Evolutionary conservation across 2,888 invertebrate genomes (phyloP).

Genomic region (Bombyx huttoni): DNA sequence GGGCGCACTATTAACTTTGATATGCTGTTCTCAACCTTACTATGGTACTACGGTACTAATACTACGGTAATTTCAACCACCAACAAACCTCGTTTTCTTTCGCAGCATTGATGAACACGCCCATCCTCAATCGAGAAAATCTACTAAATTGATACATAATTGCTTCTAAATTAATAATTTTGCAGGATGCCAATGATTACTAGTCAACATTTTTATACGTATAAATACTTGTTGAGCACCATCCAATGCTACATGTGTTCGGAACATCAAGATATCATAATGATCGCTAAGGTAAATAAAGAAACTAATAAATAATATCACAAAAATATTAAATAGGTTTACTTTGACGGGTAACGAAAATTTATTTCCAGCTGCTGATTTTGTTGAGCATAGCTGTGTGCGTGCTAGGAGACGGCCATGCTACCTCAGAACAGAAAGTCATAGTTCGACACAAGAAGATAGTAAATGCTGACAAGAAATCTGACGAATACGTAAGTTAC

Average conservation of each 20-base stretch:
- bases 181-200: conserved; percentile 33
- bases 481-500: conserved; percentile 53
- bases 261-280: conserved; percentile 31
- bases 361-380: conserved; percentile 26
- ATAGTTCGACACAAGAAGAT: conserved; percentile 17
- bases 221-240: conserved; percentile 35
- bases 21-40: no score
- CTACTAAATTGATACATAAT: conserved; percentile 24
- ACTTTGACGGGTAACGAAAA: conserved; percentile 21
- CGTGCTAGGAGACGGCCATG: conserved; percentile 30
- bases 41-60: no score
- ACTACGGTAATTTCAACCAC: neutral
- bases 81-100: conserved; percentile 15
- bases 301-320: neutral
- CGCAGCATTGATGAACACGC: conserved; percentile 19
- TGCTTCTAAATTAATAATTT: conserved; percentile 17
- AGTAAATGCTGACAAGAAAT: conserved; percentile 17
- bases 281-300: conserved; percentile 46
- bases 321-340: neutral
- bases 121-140: conserved; percentile 23
- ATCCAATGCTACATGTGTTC: conserved; percentile 23
- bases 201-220: conserved; percentile 29
- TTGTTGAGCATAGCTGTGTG: conserved; percentile 30
- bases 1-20: no score
- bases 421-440: conserved; percentile 39